phyloP scores from a whole-genome alignment of 2,888 invertebrate genomes.

The Sarcophaga rosellei region DNA sequence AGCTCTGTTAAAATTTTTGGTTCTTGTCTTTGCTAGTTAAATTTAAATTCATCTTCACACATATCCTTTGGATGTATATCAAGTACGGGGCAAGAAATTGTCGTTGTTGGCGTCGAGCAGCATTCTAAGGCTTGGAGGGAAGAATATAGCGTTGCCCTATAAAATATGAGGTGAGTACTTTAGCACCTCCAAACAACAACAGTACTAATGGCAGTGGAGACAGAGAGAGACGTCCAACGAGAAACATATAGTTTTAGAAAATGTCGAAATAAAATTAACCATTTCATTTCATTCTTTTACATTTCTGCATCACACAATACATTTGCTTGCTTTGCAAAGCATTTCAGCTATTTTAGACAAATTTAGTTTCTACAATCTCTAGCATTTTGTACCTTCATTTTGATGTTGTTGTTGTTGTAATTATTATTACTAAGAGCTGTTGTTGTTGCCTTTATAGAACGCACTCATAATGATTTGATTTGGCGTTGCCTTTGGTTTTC shows the following conservation, averaged over 20 bases:
- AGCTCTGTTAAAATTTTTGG: too few relatives aligned
- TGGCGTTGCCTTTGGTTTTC: not conserved
- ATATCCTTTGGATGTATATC: too few relatives aligned
- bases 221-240: not conserved
- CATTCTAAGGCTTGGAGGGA: too few relatives aligned
- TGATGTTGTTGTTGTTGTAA: not conserved
- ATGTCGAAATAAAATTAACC: not conserved
- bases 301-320: constrained; percentile 35
- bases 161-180: too few relatives aligned
- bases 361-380: not conserved
- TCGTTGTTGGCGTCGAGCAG: too few relatives aligned
- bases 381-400: not conserved
- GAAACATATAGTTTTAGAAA: not conserved
- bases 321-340: constrained; percentile 43
- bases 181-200: not conserved
- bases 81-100: too few relatives aligned
- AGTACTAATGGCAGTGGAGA: not conserved
- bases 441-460: not conserved
- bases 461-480: not conserved
- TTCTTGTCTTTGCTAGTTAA: too few relatives aligned
- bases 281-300: constrained; percentile 8
- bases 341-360: constrained; percentile 3
- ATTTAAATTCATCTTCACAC: too few relatives aligned
- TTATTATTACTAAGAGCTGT: too few relatives aligned
- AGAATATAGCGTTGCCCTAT: not conserved